phyloP scores from a whole-genome alignment of 2,113 vertebrate species.

The Gracilinanus agilis region DNA sequence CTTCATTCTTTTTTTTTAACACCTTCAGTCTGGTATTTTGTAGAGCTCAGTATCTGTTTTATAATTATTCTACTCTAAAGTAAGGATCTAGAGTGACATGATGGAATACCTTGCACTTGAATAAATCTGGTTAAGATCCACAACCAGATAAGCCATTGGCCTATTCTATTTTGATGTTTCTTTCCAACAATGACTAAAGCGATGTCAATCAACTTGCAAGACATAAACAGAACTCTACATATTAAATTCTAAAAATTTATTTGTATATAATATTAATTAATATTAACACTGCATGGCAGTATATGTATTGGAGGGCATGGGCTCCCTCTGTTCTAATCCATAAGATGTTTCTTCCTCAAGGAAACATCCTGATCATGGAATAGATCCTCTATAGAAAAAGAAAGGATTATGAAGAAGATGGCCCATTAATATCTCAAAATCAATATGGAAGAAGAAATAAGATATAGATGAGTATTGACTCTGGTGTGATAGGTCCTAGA shows the following conservation, averaged over 20 bases:
- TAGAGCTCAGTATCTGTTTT: neutral
- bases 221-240: neutral
- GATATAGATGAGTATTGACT: neutral
- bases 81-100: neutral
- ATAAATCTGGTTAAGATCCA: neutral
- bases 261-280: neutral
- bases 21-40: neutral
- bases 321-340: neutral
- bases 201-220: neutral
- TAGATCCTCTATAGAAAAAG: neutral
- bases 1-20: neutral
- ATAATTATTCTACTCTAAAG: neutral
- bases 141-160: neutral
- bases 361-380: neutral
- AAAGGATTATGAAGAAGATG: neutral
- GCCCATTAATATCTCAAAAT: neutral
- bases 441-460: neutral
- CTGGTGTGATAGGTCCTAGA: neutral
- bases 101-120: neutral
- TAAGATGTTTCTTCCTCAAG: neutral
- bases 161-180: neutral
- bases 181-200: neutral
- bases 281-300: neutral
- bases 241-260: neutral
- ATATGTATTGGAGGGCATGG: neutral